Conservation (phyloP, 2,797 vertebrate species). For the Pseudochirops cupreus region DNA sequence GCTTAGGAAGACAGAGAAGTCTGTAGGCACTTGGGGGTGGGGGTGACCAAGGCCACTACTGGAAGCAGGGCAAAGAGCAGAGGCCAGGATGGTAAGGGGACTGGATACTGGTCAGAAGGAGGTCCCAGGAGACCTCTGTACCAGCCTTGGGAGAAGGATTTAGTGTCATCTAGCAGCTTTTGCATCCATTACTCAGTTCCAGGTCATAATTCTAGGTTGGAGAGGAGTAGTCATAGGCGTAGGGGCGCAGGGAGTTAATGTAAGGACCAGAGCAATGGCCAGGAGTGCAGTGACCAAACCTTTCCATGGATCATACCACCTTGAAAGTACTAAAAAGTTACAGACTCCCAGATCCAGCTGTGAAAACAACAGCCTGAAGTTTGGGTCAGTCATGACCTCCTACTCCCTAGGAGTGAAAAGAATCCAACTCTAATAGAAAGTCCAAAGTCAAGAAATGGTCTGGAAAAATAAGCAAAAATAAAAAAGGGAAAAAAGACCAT, state of each 20-base stretch:
- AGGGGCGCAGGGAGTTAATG: background rate
- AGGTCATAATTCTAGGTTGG: background rate
- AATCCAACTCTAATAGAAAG: background rate
- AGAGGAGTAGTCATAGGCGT: background rate
- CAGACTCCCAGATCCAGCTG: background rate
- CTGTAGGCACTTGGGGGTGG: background rate
- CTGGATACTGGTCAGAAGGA: background rate
- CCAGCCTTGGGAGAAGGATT: background rate
- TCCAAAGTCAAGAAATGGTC: background rate
- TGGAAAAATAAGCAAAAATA: background rate
- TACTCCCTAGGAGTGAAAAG: background rate
- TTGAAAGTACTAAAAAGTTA: background rate
- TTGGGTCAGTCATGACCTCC: background rate
- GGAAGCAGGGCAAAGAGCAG: background rate
- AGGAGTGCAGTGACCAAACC: background rate
- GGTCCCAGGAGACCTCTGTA: background rate
- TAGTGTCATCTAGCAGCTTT: background rate
- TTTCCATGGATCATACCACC: background rate
- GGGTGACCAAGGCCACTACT: background rate
- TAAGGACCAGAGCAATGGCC: background rate
- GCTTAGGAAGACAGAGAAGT: background rate
- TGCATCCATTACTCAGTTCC: background rate
- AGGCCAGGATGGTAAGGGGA: background rate
- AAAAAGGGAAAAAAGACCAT: background rate
- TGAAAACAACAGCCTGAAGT: background rate